Conservation (phyloP, 2,797 vertebrate genomes). For the Mormyrus proboscirostris region DNA sequence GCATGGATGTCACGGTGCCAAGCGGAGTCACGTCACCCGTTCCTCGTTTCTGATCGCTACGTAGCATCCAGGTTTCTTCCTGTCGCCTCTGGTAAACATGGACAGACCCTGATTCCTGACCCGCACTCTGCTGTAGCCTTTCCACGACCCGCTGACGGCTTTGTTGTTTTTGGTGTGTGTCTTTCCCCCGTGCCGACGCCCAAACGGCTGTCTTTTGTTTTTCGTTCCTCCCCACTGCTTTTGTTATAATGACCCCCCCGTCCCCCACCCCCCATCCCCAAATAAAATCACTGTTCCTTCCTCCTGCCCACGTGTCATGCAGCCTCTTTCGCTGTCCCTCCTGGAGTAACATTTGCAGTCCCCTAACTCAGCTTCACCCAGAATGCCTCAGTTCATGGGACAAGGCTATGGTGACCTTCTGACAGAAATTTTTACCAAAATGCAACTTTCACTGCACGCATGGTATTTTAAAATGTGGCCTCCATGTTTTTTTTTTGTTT, state of each 20-base stretch:
- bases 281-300: neutral
- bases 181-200: neutral
- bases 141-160: neutral
- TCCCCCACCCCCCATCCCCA: neutral
- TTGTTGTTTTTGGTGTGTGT: neutral
- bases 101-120: neutral
- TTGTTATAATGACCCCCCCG: neutral
- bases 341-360: neutral
- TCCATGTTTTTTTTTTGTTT: neutral
- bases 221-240: slow-evolving; percentile 3
- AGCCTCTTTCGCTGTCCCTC: neutral
- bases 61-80: neutral
- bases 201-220: slow-evolving; percentile 1
- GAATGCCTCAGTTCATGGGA: neutral
- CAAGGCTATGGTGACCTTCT: neutral
- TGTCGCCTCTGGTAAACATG: neutral
- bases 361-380: neutral
- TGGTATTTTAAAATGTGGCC: neutral
- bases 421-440: neutral
- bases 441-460: neutral
- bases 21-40: neutral
- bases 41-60: neutral
- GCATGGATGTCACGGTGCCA: neutral
- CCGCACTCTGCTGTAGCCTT: neutral
- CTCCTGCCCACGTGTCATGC: neutral